These are phyloP conservation scores for Mesocentrotus franciscanus DNA, from an alignment of 53 echinoderm and acorn worm species.

Conservation along the genomic window DNA sequence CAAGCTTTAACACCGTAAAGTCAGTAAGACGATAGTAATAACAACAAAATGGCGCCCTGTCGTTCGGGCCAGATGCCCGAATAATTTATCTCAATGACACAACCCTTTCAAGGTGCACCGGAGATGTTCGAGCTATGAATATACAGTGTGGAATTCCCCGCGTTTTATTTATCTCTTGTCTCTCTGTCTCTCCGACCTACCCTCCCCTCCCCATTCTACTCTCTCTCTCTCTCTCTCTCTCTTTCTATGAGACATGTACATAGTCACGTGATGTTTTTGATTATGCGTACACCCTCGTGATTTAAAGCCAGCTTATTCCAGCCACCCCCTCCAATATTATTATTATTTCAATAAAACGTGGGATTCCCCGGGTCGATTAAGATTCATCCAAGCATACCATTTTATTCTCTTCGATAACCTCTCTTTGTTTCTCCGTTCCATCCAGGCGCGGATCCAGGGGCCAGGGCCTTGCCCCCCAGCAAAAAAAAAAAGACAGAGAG, in stretches of 20 bases:
- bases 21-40: background rate
- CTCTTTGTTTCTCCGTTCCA: too few species aligned
- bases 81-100: background rate
- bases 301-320: background rate
- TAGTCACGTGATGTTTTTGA: too few species aligned
- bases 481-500: too few species aligned
- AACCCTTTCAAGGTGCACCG: background rate
- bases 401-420: too few species aligned
- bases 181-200: background rate
- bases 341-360: background rate
- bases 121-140: background rate
- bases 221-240: background rate
- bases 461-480: too few species aligned
- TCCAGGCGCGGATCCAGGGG: too few species aligned
- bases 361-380: background rate
- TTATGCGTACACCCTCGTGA: too few species aligned
- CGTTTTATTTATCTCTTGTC: background rate
- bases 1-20: background rate
- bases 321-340: background rate
- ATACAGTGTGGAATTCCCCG: background rate
- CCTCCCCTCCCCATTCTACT: background rate
- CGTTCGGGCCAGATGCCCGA: background rate
- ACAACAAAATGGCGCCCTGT: background rate
- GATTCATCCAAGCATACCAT: background rate
- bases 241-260: too few species aligned